phyloP scores from a whole-genome alignment of 2,113 vertebrate genomes.

The Anarrhichthys ocellatus region DNA sequence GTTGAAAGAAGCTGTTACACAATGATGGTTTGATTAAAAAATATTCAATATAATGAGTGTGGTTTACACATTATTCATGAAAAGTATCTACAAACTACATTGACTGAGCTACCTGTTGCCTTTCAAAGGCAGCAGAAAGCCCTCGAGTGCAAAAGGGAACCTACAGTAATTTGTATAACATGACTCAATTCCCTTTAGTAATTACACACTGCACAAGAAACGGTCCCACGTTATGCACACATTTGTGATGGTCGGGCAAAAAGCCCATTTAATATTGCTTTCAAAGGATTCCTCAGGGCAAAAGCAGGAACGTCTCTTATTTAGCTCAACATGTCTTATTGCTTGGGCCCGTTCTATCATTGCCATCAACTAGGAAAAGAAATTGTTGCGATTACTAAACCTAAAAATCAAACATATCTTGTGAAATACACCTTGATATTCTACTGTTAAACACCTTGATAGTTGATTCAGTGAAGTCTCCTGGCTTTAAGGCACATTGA shows the following conservation, averaged over 20 bases:
- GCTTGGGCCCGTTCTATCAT: background rate
- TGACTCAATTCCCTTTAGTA: slow-evolving; percentile 54
- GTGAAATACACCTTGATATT: background rate
- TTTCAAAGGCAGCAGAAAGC: slow-evolving; percentile 49
- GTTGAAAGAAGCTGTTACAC: slow-evolving; percentile 14
- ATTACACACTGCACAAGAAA: background rate
- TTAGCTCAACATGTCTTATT: background rate
- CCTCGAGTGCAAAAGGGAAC: slow-evolving; percentile 31
- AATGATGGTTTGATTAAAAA: slow-evolving; percentile 10
- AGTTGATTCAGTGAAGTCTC: background rate
- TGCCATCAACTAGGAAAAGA: background rate
- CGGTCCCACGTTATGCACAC: background rate
- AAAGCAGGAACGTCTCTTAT: background rate
- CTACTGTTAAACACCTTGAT: background rate
- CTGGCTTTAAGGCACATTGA: slow-evolving; percentile 44
- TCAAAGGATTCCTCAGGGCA: background rate
- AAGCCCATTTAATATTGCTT: background rate
- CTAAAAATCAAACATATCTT: background rate
- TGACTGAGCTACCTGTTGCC: slow-evolving; percentile 6
- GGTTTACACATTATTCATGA: slow-evolving; percentile 13
- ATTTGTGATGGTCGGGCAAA: background rate
- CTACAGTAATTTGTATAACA: slow-evolving; percentile 1
- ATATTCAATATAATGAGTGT: slow-evolving; percentile 11
- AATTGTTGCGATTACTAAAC: background rate
- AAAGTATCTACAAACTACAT: slow-evolving; percentile 44